phyloP scores from a whole-genome alignment of 1,140 invertebrate species.

The Drosophila bocqueti region DNA sequence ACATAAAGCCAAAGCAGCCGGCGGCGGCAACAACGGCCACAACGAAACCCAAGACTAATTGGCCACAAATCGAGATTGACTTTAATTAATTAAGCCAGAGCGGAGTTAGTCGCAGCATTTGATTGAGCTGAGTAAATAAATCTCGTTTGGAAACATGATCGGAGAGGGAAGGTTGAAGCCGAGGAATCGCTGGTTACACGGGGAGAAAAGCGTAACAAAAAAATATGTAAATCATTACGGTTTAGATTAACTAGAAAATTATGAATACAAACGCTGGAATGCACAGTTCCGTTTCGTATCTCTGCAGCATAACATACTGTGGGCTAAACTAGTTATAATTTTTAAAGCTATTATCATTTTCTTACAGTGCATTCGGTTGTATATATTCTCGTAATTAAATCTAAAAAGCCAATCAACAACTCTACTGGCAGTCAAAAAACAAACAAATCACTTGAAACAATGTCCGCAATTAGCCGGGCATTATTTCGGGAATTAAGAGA shows the following conservation, averaged over 20 bases:
- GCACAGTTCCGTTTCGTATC: no score
- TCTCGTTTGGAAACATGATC: slow-evolving; percentile 45
- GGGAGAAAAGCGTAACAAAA: not conserved
- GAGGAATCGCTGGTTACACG: not conserved
- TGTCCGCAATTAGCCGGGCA: slow-evolving; percentile 50
- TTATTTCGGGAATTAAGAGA: slow-evolving; percentile 26
- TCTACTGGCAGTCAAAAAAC: slow-evolving; percentile 35
- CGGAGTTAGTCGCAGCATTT: slow-evolving; percentile 40
- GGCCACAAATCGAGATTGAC: slow-evolving; percentile 74
- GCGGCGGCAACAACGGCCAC: slow-evolving; percentile 41
- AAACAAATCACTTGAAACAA: slow-evolving; percentile 52
- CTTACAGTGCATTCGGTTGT: slow-evolving; percentile 11
- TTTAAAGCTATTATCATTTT: not conserved
- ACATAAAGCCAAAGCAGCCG: slow-evolving; percentile 55
- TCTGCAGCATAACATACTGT: no score
- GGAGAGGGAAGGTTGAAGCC: slow-evolving; percentile 29
- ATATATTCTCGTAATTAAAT: slow-evolving; percentile 43
- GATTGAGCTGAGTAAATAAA: slow-evolving; percentile 61
- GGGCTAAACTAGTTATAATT: not conserved
- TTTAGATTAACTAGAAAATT: no score
- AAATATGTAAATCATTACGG: not conserved
- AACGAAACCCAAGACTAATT: slow-evolving; percentile 69
- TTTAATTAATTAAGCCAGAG: slow-evolving; percentile 71
- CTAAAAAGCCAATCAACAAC: slow-evolving; percentile 46
- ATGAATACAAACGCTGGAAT: no score